Conservation (phyloP, 2,888 invertebrate genomes). For the Serripes groenlandicus region DNA sequence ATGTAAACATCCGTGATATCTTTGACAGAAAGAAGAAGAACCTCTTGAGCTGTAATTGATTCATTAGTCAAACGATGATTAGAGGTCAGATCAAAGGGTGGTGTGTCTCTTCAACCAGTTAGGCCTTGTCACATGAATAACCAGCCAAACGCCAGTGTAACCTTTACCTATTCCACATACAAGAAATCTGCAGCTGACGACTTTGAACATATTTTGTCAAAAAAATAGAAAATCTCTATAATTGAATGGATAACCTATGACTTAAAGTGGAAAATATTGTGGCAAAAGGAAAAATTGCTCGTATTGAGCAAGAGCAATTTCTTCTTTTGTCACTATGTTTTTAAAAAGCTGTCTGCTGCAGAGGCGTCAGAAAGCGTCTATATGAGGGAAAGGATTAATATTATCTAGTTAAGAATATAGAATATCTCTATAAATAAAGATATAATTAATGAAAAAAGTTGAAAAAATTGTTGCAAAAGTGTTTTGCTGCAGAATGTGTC, state of each 20-base stretch:
- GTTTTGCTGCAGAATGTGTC: too few relatives aligned
- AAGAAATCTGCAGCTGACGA: background rate
- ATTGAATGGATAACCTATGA: background rate
- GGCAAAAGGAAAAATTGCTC: background rate
- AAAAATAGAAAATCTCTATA: background rate
- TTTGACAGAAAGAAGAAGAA: slow-evolving; percentile 83
- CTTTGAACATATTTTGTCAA: background rate
- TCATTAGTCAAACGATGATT: too few relatives aligned
- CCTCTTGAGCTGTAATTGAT: slow-evolving; percentile 77
- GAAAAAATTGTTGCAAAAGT: too few relatives aligned
- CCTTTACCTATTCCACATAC: too few relatives aligned
- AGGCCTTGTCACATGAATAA: too few relatives aligned
- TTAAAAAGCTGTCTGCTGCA: background rate
- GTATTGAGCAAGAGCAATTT: background rate
- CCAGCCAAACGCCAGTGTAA: too few relatives aligned
- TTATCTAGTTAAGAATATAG: too few relatives aligned
- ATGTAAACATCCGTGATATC: slow-evolving; percentile 92
- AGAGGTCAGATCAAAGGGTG: too few relatives aligned
- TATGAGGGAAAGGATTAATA: background rate
- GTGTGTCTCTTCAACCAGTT: too few relatives aligned
- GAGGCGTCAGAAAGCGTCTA: background rate
- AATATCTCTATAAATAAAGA: too few relatives aligned
- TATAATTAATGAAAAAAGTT: too few relatives aligned
- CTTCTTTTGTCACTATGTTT: background rate
- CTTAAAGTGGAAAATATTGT: background rate